Evolutionary conservation across 2,888 invertebrate species (phyloP), one percentile per base, ranked within the genome.

Genomic region (Clepsis dumicolana): DNA sequence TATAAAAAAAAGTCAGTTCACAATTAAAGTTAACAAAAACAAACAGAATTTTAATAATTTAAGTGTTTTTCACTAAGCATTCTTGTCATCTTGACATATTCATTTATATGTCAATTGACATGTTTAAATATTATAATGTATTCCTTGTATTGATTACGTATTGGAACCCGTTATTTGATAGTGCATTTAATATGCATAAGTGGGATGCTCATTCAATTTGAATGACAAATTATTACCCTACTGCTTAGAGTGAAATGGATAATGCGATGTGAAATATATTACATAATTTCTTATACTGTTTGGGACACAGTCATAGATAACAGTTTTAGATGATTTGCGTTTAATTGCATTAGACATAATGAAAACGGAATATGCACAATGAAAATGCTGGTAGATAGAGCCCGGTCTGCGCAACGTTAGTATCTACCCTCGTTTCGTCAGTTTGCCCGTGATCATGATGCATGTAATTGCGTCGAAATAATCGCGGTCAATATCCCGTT

Each of bases 91-190:
- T 48, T 54, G 35, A 61, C 44, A 66, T 44, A 25, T 14, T 21
- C 8, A 48, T 48, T 10, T n/a, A 66, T 61, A 48, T 10, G 32
- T 61, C 53, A 29, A 21, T 48, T 38, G 54, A 24, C 35, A 62
- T 65, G 54, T 62, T 67, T 54, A 54, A 48, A 35, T 44, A 60
- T 27, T 53, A 41, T 50, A 12, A 48, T 10, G 48, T 41, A 41
- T 41, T 41, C 16, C 7, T 16, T 16, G 7, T 66, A 38, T 54
- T 14, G 35, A 32, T 62, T 24, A n/a, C 48, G 59, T n/a, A 50
- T 62, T 27, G 65, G 14, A 16, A 32, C 4, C 66, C 66, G 62
- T 62, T 67, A 62, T 14, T 41, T 48, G 24, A 48, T 62, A 62
- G 27, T 21, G 14, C 56, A 48, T 56, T 56, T 18, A 18, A 62